Conservation (phyloP, 2,888 invertebrate species). For the Pediacus dermestoides region DNA sequence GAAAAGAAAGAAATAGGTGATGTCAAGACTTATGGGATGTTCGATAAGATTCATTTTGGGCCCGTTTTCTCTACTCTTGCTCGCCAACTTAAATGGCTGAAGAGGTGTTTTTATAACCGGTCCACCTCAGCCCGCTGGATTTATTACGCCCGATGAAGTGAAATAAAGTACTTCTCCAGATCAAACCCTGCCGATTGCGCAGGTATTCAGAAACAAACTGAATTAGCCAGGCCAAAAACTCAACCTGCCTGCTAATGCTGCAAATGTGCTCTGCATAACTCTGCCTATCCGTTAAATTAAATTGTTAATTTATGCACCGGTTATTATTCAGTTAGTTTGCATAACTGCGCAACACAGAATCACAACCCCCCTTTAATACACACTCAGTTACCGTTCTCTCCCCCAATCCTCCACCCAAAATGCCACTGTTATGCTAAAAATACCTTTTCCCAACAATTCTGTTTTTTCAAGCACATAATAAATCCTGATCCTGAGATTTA, state of each 20-base stretch:
- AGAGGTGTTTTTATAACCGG: conserved; percentile 48
- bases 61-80: conserved; percentile 25
- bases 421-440: too few relatives aligned
- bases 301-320: conserved; percentile 38
- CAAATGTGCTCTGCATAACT: conserved; percentile 16
- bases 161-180: conserved; percentile 41
- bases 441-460: too few relatives aligned
- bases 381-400: not conserved
- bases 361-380: not conserved
- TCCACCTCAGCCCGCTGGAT: conserved; percentile 39
- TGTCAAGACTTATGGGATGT: conserved; percentile 54
- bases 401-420: too few relatives aligned
- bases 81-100: conserved; percentile 43
- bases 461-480: too few relatives aligned
- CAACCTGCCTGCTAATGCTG: conserved; percentile 3
- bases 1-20: conserved; percentile 52
- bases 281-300: conserved; percentile 34
- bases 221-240: conserved; percentile 26
- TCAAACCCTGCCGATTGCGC: conserved; percentile 42
- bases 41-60: conserved; percentile 54
- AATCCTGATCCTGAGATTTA: too few relatives aligned
- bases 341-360: conserved; percentile 31
- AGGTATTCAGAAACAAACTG: conserved; percentile 37
- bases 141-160: conserved; percentile 30
- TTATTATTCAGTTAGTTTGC: conserved; percentile 37